Conservation (phyloP, 1,140 invertebrate genomes). For the Agrilus planipennis region DNA sequence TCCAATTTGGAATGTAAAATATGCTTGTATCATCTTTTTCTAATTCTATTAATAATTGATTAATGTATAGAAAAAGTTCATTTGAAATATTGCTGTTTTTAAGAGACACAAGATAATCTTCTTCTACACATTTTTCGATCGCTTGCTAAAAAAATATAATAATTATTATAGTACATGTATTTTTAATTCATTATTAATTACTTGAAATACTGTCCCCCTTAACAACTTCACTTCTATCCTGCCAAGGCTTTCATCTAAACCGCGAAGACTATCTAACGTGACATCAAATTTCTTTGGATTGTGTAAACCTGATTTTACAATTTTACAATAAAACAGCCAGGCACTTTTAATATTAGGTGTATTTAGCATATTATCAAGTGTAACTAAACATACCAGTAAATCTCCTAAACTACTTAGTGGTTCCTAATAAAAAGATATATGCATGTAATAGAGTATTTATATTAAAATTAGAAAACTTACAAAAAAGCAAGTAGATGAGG, state of each 20-base stretch:
- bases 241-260: conserved; percentile 53
- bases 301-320: conserved; percentile 54
- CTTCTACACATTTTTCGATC: conserved; percentile 53
- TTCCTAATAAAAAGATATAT: conserved; percentile 31
- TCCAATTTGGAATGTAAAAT: conserved; percentile 47
- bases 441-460: conserved; percentile 13
- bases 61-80: conserved; percentile 61
- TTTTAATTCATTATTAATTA: conserved; percentile 22
- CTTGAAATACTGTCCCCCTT: conserved; percentile 51
- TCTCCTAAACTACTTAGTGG: conserved; percentile 53
- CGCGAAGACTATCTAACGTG: conserved; percentile 42
- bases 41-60: conserved; percentile 47
- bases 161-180: conserved; percentile 7
- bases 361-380: conserved; percentile 57
- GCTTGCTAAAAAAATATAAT: conserved; percentile 33
- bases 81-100: conserved; percentile 55
- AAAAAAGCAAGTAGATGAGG: conserved; percentile 35
- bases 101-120: conserved; percentile 42
- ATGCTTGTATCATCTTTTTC: conserved; percentile 49
- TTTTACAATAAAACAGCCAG: conserved; percentile 58
- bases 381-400: conserved; percentile 55
- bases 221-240: conserved; percentile 50
- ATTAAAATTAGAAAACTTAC: conserved; percentile 36
- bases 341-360: conserved; percentile 46
- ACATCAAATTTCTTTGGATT: conserved; percentile 52